These are phyloP conservation scores for Lasioglossum pauxillum DNA, from an alignment of 2,888 invertebrate species.

Conservation along the genomic window DNA sequence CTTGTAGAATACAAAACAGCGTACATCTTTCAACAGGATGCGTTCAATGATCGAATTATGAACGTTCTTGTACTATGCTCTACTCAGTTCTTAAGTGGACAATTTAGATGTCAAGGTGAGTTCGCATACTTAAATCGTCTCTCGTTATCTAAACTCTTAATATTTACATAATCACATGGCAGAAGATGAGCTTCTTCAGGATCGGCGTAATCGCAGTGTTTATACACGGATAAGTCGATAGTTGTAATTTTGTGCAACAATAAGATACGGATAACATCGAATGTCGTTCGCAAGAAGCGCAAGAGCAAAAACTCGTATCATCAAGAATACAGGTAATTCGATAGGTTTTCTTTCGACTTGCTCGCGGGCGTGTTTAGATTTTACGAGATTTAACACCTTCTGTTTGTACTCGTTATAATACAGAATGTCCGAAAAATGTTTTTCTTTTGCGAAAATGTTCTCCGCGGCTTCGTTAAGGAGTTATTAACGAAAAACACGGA, in stretches of 20 bases:
- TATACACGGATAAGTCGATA: not conserved
- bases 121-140: not conserved
- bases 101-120: constrained; percentile 19
- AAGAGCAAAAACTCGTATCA: not conserved
- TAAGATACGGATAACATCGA: not conserved
- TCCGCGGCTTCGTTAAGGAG: no score
- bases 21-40: not conserved
- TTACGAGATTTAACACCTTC: not conserved
- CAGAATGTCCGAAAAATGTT: no score
- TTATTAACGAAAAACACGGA: no score
- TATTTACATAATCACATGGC: constrained; percentile 24
- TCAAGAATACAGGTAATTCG: not conserved
- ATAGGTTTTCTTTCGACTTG: not conserved
- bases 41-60: constrained; percentile 19
- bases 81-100: constrained; percentile 8
- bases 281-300: not conserved
- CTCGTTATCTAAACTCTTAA: constrained; percentile 10
- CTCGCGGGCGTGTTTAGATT: not conserved
- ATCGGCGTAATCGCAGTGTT: not conserved
- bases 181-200: not conserved
- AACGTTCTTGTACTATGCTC: not conserved
- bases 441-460: no score
- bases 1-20: not conserved
- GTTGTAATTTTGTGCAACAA: not conserved
- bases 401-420: not conserved